Evolutionary conservation across 2,113 vertebrate genomes (phyloP), one percentile per base, ranked within the genome.

Genomic region (Podocnemis expansa): DNA sequence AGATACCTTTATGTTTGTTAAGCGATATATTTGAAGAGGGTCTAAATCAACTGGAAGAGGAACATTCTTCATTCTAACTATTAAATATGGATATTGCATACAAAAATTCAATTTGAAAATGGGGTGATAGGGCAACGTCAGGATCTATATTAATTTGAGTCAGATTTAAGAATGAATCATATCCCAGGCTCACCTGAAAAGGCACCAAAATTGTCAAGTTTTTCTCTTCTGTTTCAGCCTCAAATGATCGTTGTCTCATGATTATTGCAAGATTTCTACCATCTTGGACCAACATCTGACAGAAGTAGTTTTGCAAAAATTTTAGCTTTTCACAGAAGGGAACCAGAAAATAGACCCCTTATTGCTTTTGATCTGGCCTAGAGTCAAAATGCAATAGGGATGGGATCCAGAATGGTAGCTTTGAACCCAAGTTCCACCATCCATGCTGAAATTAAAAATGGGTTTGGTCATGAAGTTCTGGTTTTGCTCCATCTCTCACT

Each of bases 321-420:
- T 73, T 27, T 49, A 90, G 54, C 0, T 84, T 7, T 4, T 52
- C 5, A n/a, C 1, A 5, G 58, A 21, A 10, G 8, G 1, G 63
- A 85, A 29, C 41, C 76, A 56, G 22, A 41, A 29, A 0, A 4
- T 24, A 0, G 2, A 5, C 4, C 52, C 88, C 34, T 51, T 89
- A 6, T 11, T 27, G 41, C 51, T 41, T 85, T 93, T 94, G 9
- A 2, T 83, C 93, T 96, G 84, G 89, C 89, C 56, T 56, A 7
- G 43, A 91, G 89, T 10, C 70, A 93, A 87, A 95, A 93, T 55
- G 83, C 1, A 89, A 89, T 79, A 82, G 47, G 82, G 52, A 86
- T 89, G 8, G 11, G 3, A 84, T 91, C 95, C 82, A 87, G 55
- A 91, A 56, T 5, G 73, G 10, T 67, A 8, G 82, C 29, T 81